Conservation (phyloP, 2,113 vertebrate species). For the Trogon melanurus region DNA sequence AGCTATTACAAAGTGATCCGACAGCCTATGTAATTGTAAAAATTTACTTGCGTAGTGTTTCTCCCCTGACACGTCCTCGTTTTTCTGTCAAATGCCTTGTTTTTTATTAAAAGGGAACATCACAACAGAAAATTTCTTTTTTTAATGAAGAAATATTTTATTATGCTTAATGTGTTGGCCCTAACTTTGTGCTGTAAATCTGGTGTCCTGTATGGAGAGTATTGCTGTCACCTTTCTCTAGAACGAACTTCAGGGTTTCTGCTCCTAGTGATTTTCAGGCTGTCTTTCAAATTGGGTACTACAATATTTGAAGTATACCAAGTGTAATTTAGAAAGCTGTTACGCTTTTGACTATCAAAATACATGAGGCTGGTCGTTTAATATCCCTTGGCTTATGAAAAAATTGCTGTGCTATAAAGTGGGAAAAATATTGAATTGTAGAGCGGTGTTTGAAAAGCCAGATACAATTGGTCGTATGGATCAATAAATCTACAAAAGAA, state of each 20-base stretch:
- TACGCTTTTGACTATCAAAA: neutral
- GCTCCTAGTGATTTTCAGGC: neutral
- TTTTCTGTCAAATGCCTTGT: neutral
- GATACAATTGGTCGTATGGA: neutral
- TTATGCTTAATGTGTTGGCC: neutral
- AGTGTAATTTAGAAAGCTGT: neutral
- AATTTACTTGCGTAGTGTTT: constrained; percentile 3
- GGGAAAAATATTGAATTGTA: neutral
- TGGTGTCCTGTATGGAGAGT: neutral
- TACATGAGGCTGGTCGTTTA: neutral
- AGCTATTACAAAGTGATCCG: constrained; percentile 1
- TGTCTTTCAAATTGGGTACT: neutral
- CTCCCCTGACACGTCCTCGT: neutral
- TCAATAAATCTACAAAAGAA: neutral
- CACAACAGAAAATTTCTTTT: constrained; percentile 1
- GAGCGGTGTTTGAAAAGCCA: neutral
- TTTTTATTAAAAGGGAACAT: neutral
- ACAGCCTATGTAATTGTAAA: neutral
- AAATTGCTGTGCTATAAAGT: neutral
- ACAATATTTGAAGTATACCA: neutral
- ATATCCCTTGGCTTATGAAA: neutral
- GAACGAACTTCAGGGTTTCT: neutral
- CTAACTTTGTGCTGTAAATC: neutral
- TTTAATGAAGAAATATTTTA: constrained; percentile 1
- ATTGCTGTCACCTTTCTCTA: neutral